These are phyloP conservation scores for Holocentrus rufus DNA, from an alignment of 2,797 vertebrate genomes.

Conservation along the genomic window DNA sequence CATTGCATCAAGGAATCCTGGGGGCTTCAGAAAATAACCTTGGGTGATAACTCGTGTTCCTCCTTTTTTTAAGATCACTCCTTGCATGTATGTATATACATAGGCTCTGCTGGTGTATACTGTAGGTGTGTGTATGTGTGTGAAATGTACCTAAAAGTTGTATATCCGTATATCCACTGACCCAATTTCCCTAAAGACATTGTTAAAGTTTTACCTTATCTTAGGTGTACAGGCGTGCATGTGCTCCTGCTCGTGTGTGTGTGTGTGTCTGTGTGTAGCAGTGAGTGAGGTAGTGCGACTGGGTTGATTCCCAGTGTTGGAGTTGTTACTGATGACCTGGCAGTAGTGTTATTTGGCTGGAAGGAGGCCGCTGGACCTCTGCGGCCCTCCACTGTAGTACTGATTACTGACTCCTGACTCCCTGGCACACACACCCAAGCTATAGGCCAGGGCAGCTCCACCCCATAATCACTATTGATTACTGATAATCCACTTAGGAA, in stretches of 20 bases:
- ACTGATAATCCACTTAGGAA: conserved; percentile 73
- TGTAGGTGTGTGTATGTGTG: conserved; percentile 5
- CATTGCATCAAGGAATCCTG: conserved; percentile 62
- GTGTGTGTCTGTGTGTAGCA: background rate
- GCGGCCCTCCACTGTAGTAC: conserved; percentile 46
- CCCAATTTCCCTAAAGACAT: background rate
- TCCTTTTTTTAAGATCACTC: conserved; percentile 34
- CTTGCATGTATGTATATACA: conserved; percentile 34
- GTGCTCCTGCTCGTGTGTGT: background rate
- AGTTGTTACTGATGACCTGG: conserved; percentile 53
- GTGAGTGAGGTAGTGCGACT: conserved; percentile 14
- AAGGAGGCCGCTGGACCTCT: conserved; percentile 40
- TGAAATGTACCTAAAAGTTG: background rate
- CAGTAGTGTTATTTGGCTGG: conserved; percentile 59
- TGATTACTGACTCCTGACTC: conserved; percentile 63
- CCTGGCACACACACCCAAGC: conserved; percentile 47
- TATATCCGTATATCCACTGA: no score
- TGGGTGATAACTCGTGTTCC: conserved; percentile 63
- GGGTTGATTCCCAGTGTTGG: conserved; percentile 30
- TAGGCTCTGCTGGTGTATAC: no score
- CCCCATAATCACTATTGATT: conserved; percentile 77
- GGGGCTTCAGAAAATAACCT: conserved; percentile 69
- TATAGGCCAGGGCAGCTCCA: conserved; percentile 57
- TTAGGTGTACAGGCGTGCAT: background rate
- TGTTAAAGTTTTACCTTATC: no score